These are phyloP conservation scores for Microctonus aethiopoides DNA, from an alignment of 2,888 invertebrate genomes.

Conservation along the genomic window DNA sequence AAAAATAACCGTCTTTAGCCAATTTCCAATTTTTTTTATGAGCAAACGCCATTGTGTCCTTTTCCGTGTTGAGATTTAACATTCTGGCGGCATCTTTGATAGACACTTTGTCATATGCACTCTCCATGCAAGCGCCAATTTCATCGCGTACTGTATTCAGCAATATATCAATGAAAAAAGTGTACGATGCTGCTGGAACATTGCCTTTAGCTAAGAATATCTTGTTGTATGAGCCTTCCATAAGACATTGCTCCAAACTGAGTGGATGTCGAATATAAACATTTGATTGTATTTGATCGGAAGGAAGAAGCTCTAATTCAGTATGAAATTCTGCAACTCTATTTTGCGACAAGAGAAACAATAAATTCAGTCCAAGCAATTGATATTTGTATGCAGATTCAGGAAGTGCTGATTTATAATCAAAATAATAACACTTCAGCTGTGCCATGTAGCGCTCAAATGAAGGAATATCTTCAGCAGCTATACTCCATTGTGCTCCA, in stretches of 20 bases:
- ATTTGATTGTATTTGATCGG: slow-evolving; percentile 91
- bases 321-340: slow-evolving; percentile 99
- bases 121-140: slow-evolving; percentile 96
- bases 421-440: slow-evolving; percentile 96
- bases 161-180: slow-evolving; percentile 95
- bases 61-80: slow-evolving; percentile 83
- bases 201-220: slow-evolving; percentile 83
- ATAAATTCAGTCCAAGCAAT: slow-evolving; percentile 90
- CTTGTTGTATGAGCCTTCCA: slow-evolving; percentile 99
- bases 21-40: slow-evolving; percentile 87
- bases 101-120: slow-evolving; percentile 92
- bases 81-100: slow-evolving; percentile 89
- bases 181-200: slow-evolving; percentile 95
- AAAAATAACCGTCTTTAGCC: slow-evolving; percentile 81
- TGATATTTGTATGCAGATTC: slow-evolving; percentile 96
- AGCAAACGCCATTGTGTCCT: slow-evolving; percentile 84
- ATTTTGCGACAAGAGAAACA: slow-evolving; percentile 94
- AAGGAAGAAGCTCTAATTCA: slow-evolving; percentile 91
- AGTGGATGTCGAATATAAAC: slow-evolving; percentile 95
- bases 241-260: slow-evolving; percentile 96
- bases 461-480: slow-evolving; percentile 90
- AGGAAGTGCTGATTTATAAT: slow-evolving; percentile 82
- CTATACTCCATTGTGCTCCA: slow-evolving; percentile 95
- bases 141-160: slow-evolving; percentile 95
- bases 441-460: slow-evolving; percentile 99